phyloP scores from a whole-genome alignment of 2,888 invertebrate genomes.

The Calliopum simillimum region DNA sequence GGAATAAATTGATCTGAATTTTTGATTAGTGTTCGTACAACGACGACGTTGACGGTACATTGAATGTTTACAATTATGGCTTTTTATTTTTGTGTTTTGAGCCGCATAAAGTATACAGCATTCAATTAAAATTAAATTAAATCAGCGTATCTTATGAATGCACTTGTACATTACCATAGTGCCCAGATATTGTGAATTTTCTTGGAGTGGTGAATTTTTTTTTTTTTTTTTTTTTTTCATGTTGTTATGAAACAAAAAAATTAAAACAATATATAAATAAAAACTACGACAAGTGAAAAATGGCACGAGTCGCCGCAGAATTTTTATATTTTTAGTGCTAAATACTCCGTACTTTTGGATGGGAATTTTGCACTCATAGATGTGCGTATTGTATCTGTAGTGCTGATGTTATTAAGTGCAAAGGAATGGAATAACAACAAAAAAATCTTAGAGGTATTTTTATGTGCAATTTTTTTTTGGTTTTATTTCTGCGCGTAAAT shows the following conservation, averaged over 20 bases:
- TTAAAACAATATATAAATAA: background rate
- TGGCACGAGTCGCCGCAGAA: constrained; percentile 17
- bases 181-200: background rate
- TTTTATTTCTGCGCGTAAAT: constrained; percentile 20
- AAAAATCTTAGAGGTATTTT: background rate
- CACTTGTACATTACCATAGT: background rate
- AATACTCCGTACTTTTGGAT: background rate
- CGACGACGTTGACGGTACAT: too few relatives aligned
- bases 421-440: background rate
- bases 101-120: constrained; percentile 9
- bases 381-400: background rate
- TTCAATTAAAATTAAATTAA: constrained; percentile 24
- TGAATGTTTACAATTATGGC: too few relatives aligned
- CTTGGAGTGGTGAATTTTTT: background rate
- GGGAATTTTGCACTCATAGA: background rate
- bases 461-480: constrained; percentile 10
- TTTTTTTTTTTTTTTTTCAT: background rate
- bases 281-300: background rate
- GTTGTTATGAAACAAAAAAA: background rate
- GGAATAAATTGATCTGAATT: constrained; percentile 1
- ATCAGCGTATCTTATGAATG: constrained; percentile 17
- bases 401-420: background rate
- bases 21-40: too few relatives aligned
- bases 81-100: background rate
- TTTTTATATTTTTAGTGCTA: background rate